phyloP scores from a whole-genome alignment of 2,797 vertebrate species.

The Pantherophis vulpinus region DNA sequence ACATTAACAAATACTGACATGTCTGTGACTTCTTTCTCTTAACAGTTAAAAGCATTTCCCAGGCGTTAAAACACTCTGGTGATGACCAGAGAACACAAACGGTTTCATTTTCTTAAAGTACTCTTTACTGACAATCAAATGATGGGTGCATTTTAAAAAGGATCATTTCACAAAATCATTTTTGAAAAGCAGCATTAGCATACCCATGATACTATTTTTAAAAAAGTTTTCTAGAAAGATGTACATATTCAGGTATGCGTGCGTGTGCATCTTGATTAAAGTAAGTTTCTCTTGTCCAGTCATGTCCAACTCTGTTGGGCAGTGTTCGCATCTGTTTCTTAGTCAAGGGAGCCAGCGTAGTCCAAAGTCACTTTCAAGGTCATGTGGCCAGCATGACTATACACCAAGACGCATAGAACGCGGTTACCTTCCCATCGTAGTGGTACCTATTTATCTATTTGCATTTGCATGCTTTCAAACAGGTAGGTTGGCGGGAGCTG shows the following conservation, averaged over 20 bases:
- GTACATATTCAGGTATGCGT: rapidly evolving
- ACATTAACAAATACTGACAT: conserved; percentile 57
- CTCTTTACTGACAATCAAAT: not conserved
- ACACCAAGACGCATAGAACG: not conserved
- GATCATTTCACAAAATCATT: not conserved
- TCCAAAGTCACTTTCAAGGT: not conserved
- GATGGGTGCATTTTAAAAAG: not conserved
- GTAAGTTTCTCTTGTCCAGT: not conserved
- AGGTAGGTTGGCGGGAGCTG: not conserved
- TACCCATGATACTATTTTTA: not conserved
- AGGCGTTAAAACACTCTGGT: conserved; percentile 34
- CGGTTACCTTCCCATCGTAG: not conserved
- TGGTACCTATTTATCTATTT: not conserved
- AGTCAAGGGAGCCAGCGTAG: not conserved
- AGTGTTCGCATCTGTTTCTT: not conserved
- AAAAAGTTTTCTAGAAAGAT: not conserved
- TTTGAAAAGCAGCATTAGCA: not conserved
- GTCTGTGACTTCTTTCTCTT: conserved; percentile 48
- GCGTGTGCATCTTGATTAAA: not conserved
- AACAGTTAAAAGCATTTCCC: conserved; percentile 37
- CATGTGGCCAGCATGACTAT: not conserved
- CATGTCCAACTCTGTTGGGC: not conserved
- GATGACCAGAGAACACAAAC: conserved; percentile 5
- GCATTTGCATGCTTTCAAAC: not conserved
- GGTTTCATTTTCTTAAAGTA: conserved; percentile 9